Evolutionary conservation across 2,888 invertebrate genomes (phyloP).

Genomic region (Ctena decussata): DNA sequence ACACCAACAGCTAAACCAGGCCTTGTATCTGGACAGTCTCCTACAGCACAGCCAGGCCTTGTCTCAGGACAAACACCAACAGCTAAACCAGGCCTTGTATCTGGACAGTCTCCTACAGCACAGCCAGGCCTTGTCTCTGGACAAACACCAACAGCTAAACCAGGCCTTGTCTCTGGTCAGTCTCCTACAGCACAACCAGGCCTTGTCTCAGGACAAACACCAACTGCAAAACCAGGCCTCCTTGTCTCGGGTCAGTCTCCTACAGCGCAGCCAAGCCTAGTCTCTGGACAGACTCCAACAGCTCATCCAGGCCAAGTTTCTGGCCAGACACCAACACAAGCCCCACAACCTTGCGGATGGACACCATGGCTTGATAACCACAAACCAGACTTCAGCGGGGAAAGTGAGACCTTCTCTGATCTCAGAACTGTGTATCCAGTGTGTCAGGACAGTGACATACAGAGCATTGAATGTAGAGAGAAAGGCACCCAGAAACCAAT

Average conservation of each 20-base stretch:
- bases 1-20: background rate
- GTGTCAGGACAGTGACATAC: slow-evolving; percentile 78
- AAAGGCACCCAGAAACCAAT: slow-evolving; percentile 51
- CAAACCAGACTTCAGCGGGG: slow-evolving; percentile 76
- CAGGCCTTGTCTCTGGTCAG: slow-evolving; percentile 39
- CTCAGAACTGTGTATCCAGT: slow-evolving; percentile 67
- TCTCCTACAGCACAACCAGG: slow-evolving; percentile 57
- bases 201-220: slow-evolving; percentile 35
- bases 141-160: slow-evolving; percentile 53
- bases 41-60: slow-evolving; percentile 4
- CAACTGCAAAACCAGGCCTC: slow-evolving; percentile 50
- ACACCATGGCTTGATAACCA: slow-evolving; percentile 92
- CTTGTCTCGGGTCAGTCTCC: slow-evolving; percentile 8
- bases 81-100: background rate
- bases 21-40: background rate
- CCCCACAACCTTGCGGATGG: slow-evolving; percentile 90
- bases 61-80: slow-evolving; percentile 11
- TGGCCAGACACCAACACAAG: slow-evolving; percentile 54
- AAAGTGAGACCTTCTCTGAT: slow-evolving; percentile 79
- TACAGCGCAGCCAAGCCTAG: slow-evolving; percentile 21
- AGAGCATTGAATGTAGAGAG: slow-evolving; percentile 77
- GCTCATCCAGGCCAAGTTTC: slow-evolving; percentile 43
- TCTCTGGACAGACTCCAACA: slow-evolving; percentile 44
- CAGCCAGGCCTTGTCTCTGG: slow-evolving; percentile 49
- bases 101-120: slow-evolving; percentile 29